Evolutionary conservation across 2,888 invertebrate genomes (phyloP), one percentile per base, ranked within the genome.

Genomic region (Polydesmus complanatus): DNA sequence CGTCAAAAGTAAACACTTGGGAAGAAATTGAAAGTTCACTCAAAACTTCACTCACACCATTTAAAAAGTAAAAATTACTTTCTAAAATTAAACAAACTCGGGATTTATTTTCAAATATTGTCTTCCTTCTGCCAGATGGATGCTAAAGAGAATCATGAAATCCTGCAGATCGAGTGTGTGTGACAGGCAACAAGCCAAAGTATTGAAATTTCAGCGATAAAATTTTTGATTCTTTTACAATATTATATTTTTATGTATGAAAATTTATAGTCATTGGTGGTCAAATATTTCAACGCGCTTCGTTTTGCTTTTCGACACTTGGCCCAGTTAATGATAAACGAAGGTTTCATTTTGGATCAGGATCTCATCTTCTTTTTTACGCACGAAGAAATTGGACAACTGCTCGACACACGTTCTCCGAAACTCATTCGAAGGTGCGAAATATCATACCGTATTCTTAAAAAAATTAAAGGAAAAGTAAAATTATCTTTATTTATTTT

Each of bases 321-420:
- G 2, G 63, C 62, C 1, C 53, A 53, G 48, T 21, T 64, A 19
- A 65, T 66, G 65, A 58, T 61, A 3, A 48, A 52, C 0, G 66
- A 66, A 60, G 66, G 65, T 18, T 47, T 62, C 1, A 56, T 66
- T 22, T 65, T 65, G 2, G 64, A 64, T 22, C 50, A 37, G 11
- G 54, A 62, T 11, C 49, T 66, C 3, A 27, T 66, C 5, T 64
- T 60, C 56, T 66, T 65, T 27, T 60, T 66, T 54, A 63, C 63
- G 2, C 49, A 64, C 2, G 62, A 66, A 26, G 66, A 66, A 54
- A 60, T 65, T 23, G 56, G 51, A 19, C 61, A 65, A 11, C 53
- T 65, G 1, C 50, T 65, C 0, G 25, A 54, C 3, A 61, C 58
- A 3, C 50, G 65, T 49, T 64, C 64, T 1, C 61, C 65, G 18